A percentile compares a stretch with the other conserved stretches of the same genome.
Evolutionary conservation across 2,888 invertebrate species (phyloP).

Genomic region (Pterostichus madidus): DNA sequence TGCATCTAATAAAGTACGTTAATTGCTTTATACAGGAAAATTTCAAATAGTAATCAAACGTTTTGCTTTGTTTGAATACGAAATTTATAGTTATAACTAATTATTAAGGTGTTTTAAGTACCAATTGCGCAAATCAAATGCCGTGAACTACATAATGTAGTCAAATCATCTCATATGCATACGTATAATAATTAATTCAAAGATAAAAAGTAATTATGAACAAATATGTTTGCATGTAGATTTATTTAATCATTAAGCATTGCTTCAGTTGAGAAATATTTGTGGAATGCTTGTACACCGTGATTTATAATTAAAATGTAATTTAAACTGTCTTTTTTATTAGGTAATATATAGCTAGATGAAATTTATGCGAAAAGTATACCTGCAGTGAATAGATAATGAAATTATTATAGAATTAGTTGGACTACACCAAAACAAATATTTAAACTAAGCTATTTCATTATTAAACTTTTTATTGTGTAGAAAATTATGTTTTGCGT

Average conservation of each 20-base stretch:
- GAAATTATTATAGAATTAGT: slow-evolving; percentile 18
- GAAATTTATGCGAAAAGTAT: slow-evolving; percentile 17
- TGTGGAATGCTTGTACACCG: slow-evolving; percentile 8
- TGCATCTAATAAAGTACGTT: neutral
- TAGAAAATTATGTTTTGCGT: too few species aligned
- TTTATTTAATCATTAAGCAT: slow-evolving; percentile 46
- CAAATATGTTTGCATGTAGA: slow-evolving; percentile 33
- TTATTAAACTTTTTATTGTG: too few species aligned
- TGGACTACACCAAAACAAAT: neutral
- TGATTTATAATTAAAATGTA: slow-evolving; percentile 51
- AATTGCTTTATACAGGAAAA: neutral
- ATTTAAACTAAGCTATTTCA: neutral
- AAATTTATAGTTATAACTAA: slow-evolving; percentile 9
- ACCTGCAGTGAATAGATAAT: slow-evolving; percentile 33
- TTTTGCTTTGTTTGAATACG: slow-evolving; percentile 19
- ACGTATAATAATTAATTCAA: slow-evolving; percentile 18
- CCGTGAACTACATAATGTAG: slow-evolving; percentile 16
- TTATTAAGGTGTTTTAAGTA: neutral
- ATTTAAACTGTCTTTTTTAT: slow-evolving; percentile 45
- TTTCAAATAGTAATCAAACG: slow-evolving; percentile 6
- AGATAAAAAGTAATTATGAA: slow-evolving; percentile 39
- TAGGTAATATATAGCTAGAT: slow-evolving; percentile 16
- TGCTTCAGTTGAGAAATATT: slow-evolving; percentile 27
- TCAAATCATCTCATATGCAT: slow-evolving; percentile 24
- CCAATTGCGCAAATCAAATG: slow-evolving; percentile 7